Conservation (phyloP, 1,140 invertebrate species). For the Piezodorus guildinii region DNA sequence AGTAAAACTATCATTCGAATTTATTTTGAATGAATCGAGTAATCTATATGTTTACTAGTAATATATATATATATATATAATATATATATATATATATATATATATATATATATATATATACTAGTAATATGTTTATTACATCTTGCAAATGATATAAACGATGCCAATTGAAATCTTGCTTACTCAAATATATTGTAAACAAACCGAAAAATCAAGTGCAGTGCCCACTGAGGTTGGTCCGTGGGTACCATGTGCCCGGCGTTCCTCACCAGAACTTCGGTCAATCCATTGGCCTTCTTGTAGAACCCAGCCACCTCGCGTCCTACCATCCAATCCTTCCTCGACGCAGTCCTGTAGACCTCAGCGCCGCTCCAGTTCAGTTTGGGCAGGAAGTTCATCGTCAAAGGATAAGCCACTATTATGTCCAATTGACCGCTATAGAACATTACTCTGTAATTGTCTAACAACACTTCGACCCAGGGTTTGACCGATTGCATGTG, state of each 20-base stretch:
- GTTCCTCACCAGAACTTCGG: constrained; percentile 27
- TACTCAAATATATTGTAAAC: background rate
- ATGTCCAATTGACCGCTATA: constrained; percentile 72
- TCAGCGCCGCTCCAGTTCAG: constrained; percentile 52
- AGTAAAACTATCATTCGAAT: too few species aligned
- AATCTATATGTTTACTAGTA: too few species aligned
- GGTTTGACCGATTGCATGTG: constrained; percentile 71
- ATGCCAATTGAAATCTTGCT: too few species aligned
- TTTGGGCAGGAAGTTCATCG: constrained; percentile 48
- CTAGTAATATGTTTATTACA: too few species aligned
- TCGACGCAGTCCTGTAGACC: constrained; percentile 48
- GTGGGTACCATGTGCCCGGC: constrained; percentile 5
- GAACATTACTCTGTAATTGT: constrained; percentile 54
- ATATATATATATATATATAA: too few species aligned
- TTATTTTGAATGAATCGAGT: too few species aligned
- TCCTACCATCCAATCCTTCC: constrained; percentile 29
- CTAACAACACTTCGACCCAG: constrained; percentile 54
- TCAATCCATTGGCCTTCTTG: constrained; percentile 40
- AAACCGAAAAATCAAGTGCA: background rate
- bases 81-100: too few species aligned
- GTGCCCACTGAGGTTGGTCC: background rate
- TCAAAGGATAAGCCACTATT: constrained; percentile 67
- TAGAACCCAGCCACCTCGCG: constrained; percentile 23
- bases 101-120: too few species aligned
- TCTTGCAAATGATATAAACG: too few species aligned